Percentiles rank a stretch among this genome's conserved stretches.
These are phyloP conservation scores for Ametastegia equiseti DNA, from an alignment of 2,888 invertebrate species.

Conservation along the genomic window DNA sequence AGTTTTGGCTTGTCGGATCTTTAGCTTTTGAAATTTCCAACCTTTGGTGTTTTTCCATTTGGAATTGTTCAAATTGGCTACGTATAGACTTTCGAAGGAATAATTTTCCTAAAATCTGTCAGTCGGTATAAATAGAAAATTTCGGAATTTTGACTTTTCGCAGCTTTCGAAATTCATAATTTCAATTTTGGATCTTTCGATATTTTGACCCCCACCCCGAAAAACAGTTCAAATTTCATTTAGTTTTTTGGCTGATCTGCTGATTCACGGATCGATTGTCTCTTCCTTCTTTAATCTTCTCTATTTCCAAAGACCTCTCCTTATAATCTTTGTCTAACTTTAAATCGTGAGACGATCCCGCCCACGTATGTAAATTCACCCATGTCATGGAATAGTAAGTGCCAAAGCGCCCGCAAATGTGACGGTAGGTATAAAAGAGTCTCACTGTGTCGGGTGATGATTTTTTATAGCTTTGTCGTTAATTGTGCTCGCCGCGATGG, in stretches of 20 bases:
- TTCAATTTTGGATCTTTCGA: too few relatives aligned
- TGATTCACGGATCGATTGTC: neutral
- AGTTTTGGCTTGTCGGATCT: too few relatives aligned
- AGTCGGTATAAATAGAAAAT: too few relatives aligned
- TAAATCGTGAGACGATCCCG: neutral
- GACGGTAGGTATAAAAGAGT: too few relatives aligned
- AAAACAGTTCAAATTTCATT: neutral
- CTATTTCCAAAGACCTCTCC: neutral
- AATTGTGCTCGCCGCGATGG: conserved; percentile 27
- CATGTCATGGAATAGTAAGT: neutral
- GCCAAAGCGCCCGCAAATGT: neutral
- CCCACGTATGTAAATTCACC: neutral
- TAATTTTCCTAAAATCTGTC: too few relatives aligned
- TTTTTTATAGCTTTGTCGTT: conserved; percentile 32
- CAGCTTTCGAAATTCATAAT: too few relatives aligned
- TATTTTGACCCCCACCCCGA: neutral
- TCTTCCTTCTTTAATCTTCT: neutral
- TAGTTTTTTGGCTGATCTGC: neutral
- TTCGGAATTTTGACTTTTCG: too few relatives aligned
- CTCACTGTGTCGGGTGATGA: neutral
- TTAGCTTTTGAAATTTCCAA: too few relatives aligned
- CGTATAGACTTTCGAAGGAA: too few relatives aligned
- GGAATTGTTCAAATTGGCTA: too few relatives aligned
- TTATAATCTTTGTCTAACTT: neutral
- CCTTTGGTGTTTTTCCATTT: too few relatives aligned